Percentiles rank a stretch among this genome's conserved stretches.
Evolutionary conservation across 2,113 vertebrate genomes (phyloP).

Genomic region (Diglossa brunneiventris): DNA sequence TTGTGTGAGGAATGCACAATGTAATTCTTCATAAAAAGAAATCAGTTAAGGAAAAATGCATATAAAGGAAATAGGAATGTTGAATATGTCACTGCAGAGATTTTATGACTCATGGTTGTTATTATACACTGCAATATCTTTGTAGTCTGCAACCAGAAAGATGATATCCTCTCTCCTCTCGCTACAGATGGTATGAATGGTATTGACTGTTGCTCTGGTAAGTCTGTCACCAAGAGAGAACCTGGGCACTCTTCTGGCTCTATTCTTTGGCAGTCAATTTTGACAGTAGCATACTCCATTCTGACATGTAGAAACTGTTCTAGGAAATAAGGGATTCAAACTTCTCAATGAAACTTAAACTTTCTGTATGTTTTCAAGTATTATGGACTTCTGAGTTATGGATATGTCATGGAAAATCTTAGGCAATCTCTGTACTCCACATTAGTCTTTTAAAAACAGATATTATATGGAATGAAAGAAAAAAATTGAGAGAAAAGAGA

Average conservation of each 20-base stretch:
- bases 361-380: not conserved
- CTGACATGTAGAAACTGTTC: not conserved
- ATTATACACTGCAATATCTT: not conserved
- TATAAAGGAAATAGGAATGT: not conserved
- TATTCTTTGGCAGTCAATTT: not conserved
- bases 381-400: not conserved
- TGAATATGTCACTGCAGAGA: not conserved
- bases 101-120: not conserved
- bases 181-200: not conserved
- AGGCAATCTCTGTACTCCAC: not conserved
- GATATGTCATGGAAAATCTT: not conserved
- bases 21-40: not conserved
- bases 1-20: not conserved
- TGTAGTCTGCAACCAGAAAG: not conserved
- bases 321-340: not conserved
- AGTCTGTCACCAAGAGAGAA: not conserved
- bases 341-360: not conserved
- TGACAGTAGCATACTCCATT: not conserved
- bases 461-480: not conserved
- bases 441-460: not conserved
- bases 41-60: not conserved
- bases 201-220: accelerated
- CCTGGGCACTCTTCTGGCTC: not conserved
- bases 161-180: not conserved
- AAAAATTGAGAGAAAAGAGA: not conserved